phyloP scores from a whole-genome alignment of 2,113 vertebrate species.

The Xerus inauris region DNA sequence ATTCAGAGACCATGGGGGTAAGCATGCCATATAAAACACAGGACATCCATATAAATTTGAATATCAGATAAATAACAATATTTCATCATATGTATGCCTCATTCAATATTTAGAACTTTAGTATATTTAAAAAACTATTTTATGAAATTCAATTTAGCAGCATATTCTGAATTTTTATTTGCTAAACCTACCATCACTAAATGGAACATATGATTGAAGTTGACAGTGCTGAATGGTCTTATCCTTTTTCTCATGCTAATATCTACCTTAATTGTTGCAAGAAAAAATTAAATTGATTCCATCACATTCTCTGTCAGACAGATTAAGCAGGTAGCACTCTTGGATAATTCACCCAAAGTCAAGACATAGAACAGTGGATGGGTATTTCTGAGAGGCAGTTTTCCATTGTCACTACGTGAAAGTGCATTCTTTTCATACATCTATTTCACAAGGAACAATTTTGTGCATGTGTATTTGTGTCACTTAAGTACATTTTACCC shows the following conservation, averaged over 20 bases:
- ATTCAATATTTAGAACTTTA: neutral
- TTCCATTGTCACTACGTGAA: neutral
- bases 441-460: neutral
- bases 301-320: neutral
- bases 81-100: neutral
- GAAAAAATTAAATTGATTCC: neutral
- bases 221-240: neutral
- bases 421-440: neutral
- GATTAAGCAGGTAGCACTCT: neutral
- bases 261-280: neutral
- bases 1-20: neutral
- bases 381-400: neutral
- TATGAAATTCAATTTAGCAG: neutral
- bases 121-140: neutral
- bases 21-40: neutral
- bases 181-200: neutral
- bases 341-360: neutral
- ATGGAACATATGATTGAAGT: neutral
- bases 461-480: neutral
- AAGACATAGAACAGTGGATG: neutral
- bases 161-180: neutral
- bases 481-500: neutral
- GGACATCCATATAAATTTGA: neutral
- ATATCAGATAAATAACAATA: neutral
- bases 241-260: neutral